These are phyloP conservation scores for Nothura maculosa DNA, from an alignment of 2,797 vertebrate species.

Conservation along the genomic window DNA sequence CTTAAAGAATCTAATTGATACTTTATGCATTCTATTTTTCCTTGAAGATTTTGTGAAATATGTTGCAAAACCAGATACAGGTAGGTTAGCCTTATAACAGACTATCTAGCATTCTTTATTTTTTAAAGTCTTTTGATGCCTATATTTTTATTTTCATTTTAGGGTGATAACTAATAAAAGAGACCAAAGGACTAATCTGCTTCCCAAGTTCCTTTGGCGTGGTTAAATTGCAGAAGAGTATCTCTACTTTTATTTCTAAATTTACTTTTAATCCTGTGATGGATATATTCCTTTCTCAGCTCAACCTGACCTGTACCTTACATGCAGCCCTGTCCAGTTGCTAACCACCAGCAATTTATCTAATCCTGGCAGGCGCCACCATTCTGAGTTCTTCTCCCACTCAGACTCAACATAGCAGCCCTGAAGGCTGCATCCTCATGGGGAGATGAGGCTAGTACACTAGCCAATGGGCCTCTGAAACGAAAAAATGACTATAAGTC, in stretches of 20 bases:
- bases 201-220: background rate
- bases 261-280: background rate
- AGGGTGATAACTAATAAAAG: background rate
- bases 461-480: too few relatives aligned
- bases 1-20: background rate
- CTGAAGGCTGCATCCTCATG: too few relatives aligned
- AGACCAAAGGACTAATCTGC: background rate
- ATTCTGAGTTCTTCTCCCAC: too few relatives aligned
- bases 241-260: background rate
- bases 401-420: too few relatives aligned
- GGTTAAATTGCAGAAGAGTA: background rate
- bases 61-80: background rate
- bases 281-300: too few relatives aligned
- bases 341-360: too few relatives aligned
- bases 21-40: background rate
- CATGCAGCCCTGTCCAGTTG: too few relatives aligned
- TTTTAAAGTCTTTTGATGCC: background rate
- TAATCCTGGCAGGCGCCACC: too few relatives aligned
- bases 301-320: too few relatives aligned
- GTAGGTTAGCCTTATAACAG: conserved; percentile 19
- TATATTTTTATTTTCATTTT: background rate
- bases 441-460: too few relatives aligned
- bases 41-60: too few relatives aligned
- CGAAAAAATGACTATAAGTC: too few relatives aligned
- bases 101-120: background rate